Evolutionary conservation across 2,888 invertebrate species (phyloP), one percentile per base, ranked within the genome.

Genomic region (Cylloceria caligata): DNA sequence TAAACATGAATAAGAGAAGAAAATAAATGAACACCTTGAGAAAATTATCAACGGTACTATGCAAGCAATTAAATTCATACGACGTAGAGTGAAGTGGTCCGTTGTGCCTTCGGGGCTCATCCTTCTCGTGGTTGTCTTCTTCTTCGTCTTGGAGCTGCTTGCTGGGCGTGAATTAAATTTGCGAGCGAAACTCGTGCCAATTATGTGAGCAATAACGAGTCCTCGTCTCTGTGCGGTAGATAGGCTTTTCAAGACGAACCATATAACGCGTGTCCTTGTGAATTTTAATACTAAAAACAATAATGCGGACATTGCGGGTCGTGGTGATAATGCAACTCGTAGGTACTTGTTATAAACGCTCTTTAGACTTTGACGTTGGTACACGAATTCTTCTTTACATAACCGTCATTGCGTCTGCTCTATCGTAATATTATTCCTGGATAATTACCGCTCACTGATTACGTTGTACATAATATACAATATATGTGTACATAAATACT

Each of bases 121-220:
- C 69, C 68, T 78, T 49, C 57, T 42, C 47, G 30, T 57, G n/a
- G 27, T 27, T 27, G 47, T 64, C 73, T 69, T 69, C 34, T 62
- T 81, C 62, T 16, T 67, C 71, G 16, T 72, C 39, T 13, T 60
- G 16, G 34, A 13, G 49, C 24, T 30, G 67, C 39, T 36, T 24
- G 3, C 64, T 57, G 71, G 60, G 67, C 67, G 79, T 79, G 75
- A 74, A 82, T 82, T 79, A 21, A 82, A 82, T 82, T 82, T 67
- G 42, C 79, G 67, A 57, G 69, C 45, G 69, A 82, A 78, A 82
- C 39, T 79, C 81, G 49, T 79, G 82, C 71, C 82, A 75, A 82
- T 82, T 79, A 72, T 75, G 27, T 16, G 82, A 79, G 78, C 78
- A 71, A 75, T 72, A 71, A 75, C 71, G 67, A 75, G 68, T 81